phyloP scores from a whole-genome alignment of 2,888 invertebrate genomes.

The Dusona sp. region DNA sequence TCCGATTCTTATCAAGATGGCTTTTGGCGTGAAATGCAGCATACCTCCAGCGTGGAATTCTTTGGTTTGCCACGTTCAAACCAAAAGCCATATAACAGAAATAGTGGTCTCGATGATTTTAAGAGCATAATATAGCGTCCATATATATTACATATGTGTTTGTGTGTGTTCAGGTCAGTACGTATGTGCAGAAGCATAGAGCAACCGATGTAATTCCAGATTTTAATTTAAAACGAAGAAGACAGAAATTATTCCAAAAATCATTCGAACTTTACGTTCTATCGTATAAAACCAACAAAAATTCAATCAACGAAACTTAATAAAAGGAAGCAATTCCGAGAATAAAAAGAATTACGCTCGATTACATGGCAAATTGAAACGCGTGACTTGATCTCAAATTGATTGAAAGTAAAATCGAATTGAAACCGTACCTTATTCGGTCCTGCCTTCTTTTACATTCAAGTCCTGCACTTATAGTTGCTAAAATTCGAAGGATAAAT shows the following conservation, averaged over 20 bases:
- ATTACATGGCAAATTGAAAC: neutral
- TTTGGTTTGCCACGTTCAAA: conserved; percentile 27
- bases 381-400: neutral
- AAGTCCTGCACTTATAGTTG: neutral
- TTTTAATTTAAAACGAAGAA: neutral
- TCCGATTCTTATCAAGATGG: conserved; percentile 43
- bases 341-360: no score
- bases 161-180: neutral
- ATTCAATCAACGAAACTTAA: neutral
- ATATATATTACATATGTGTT: neutral
- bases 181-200: neutral
- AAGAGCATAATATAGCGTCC: neutral
- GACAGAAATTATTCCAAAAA: neutral
- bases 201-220: neutral
- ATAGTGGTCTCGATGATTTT: neutral
- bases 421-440: neutral
- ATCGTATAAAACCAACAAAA: neutral
- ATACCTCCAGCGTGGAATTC: conserved; percentile 20
- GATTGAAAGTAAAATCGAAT: neutral
- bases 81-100: conserved; percentile 34
- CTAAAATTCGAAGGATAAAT: neutral
- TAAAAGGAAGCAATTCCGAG: neutral
- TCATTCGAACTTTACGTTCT: neutral
- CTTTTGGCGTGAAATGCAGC: conserved; percentile 23
- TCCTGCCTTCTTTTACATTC: neutral